These are phyloP conservation scores for Condylostylus longicornis DNA, from an alignment of 1,140 invertebrate genomes.

Conservation along the genomic window DNA sequence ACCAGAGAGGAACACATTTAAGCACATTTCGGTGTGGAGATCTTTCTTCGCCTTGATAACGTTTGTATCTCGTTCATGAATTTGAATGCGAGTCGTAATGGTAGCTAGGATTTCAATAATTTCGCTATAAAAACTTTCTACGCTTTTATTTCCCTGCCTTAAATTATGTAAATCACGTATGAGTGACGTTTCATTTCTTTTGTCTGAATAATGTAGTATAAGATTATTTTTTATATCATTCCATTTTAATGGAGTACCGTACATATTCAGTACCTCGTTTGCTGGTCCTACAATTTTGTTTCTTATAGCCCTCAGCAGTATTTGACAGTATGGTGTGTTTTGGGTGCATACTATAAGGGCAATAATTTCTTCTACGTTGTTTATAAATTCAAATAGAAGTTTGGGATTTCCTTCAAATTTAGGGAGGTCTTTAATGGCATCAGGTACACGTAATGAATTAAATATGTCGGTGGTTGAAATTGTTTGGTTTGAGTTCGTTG, in stretches of 20 bases:
- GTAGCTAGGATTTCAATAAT: conserved; percentile 3
- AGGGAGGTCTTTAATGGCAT: too few relatives aligned
- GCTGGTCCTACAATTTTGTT: not conserved
- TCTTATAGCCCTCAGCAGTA: not conserved
- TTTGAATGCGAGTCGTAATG: conserved; percentile 2
- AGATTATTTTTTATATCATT: conserved; percentile 3
- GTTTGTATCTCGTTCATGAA: conserved; percentile 3
- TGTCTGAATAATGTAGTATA: conserved; percentile 4
- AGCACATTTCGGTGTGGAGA: conserved; percentile 3
- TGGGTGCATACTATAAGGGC: too few relatives aligned
- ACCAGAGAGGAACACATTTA: conserved; percentile 3
- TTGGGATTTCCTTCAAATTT: too few relatives aligned
- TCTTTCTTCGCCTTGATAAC: not conserved
- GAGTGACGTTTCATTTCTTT: conserved; percentile 3
- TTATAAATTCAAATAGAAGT: too few relatives aligned
- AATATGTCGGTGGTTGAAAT: too few relatives aligned
- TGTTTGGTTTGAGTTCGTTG: too few relatives aligned
- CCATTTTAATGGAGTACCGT: conserved; percentile 1
- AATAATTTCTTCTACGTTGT: too few relatives aligned
- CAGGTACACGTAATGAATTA: too few relatives aligned
- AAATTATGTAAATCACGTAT: conserved; percentile 3
- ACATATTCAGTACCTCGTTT: conserved; percentile 2
- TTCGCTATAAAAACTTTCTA: conserved; percentile 3
- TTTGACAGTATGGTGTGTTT: too few relatives aligned
- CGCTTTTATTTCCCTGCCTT: not conserved